Base-by-base conservation (phyloP, 37 sponge, comb jelly and placozoan genomes). In the Petrosia ficiformis region DNA sequence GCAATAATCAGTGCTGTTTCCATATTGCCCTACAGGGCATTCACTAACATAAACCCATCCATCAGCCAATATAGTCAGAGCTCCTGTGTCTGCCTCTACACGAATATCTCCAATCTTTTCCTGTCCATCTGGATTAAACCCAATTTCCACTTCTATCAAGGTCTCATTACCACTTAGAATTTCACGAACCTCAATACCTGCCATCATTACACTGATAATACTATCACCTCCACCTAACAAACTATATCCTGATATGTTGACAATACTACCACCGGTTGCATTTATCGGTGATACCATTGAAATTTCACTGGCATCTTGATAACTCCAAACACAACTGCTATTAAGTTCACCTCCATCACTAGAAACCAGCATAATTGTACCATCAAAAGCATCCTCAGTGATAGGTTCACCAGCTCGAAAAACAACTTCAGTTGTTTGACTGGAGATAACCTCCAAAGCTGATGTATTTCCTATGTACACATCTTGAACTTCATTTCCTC, bases 61-160 rank as follows among this genome's bases (percentile, higher is more conserved):
- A 54, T 65, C 31, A 0, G 41, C 61, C 1, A 57, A 0, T 16
- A 67, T 54, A 26, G 79, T 78, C 32, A 79, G 36, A 43, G 89
- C 86, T 31, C 93, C 89, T 4, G 89, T 88, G 63, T 88, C 61
- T 24, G 89, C 81, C 29, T 77, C 71, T 38, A 93, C 36, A 11
- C 40, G 21, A 16, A 93, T 59, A 52, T 35, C 36, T 21, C 80
- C 89, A 1, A 29, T 39, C 8, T 16, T 25, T 22, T 37, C 30
- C 57, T 19, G 35, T 4, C 83, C 86, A 35, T 58, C 52, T 43
- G 65, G 42, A 34, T 61, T 65, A 22, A 60, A 39, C 0, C 93
- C 93, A 19, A 75, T 75, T 21, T 19, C 35, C 28, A 88, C 76
- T 2, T 28, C 19, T 21, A 11, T 33, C 54, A 71, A 28, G 37